Conservation (phyloP, 1,140 invertebrate genomes). For the Pantala flavescens region DNA sequence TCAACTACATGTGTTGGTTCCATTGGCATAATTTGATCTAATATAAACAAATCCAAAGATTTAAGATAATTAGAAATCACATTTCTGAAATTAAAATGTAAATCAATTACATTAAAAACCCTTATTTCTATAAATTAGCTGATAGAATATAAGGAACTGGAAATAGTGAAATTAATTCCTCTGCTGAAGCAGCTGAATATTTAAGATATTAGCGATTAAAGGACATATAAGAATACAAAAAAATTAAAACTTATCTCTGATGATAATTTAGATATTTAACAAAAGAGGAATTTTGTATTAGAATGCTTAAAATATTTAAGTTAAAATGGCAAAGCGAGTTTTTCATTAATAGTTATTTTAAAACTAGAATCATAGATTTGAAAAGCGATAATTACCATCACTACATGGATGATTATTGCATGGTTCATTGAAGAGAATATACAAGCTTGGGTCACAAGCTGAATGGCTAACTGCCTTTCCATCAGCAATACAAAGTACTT, state of each 20-base stretch:
- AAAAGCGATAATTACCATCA: slow-evolving; percentile 44
- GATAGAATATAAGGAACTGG: slow-evolving; percentile 15
- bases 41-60: too few relatives aligned
- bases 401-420: slow-evolving; percentile 66
- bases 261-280: not conserved
- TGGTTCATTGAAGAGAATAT: slow-evolving; percentile 52
- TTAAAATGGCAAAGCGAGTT: too few relatives aligned
- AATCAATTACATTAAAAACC: slow-evolving; percentile 12
- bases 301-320: too few relatives aligned
- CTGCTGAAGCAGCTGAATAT: not conserved
- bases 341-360: too few relatives aligned
- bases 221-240: not conserved
- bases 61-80: slow-evolving; percentile 19
- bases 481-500: slow-evolving; percentile 69
- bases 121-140: too few relatives aligned
- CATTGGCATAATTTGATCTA: slow-evolving; percentile 56
- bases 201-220: not conserved
- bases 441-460: slow-evolving; percentile 52
- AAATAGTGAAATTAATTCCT: not conserved
- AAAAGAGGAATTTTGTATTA: too few relatives aligned
- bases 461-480: slow-evolving; percentile 44
- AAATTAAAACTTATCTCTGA: not conserved
- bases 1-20: slow-evolving; percentile 43
- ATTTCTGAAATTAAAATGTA: slow-evolving; percentile 14
- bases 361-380: too few relatives aligned